Conservation (phyloP, 2,113 vertebrate genomes). For the Grallaria varia region DNA sequence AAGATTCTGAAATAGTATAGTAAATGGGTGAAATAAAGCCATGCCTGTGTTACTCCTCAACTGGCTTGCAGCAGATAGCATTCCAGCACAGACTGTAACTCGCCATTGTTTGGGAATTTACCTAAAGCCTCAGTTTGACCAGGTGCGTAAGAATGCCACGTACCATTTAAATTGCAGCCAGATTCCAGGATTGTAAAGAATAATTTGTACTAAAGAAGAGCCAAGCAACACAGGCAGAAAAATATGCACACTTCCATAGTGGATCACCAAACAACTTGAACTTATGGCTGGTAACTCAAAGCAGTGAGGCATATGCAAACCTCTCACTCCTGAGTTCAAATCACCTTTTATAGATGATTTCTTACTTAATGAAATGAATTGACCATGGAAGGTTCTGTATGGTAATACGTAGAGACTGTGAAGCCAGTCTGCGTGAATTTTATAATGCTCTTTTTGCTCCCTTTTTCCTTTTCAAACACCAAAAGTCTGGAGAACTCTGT, state of each 20-base stretch:
- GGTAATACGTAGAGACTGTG: background rate
- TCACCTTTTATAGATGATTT: background rate
- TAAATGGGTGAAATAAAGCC: conserved; percentile 5
- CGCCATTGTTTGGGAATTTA: background rate
- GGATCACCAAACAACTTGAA: background rate
- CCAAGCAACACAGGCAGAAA: background rate
- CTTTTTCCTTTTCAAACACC: background rate
- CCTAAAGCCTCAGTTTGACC: background rate
- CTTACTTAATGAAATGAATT: background rate
- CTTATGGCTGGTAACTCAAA: background rate
- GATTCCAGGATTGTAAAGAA: background rate
- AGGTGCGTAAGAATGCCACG: background rate
- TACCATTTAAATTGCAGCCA: background rate
- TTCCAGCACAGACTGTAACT: background rate
- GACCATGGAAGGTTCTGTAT: background rate
- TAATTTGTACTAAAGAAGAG: background rate
- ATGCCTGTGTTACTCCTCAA: background rate
- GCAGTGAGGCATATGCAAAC: background rate
- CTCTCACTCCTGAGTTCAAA: background rate
- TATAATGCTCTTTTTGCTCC: background rate
- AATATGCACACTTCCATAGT: background rate
- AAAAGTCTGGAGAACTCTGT: background rate
- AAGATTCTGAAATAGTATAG: conserved; percentile 59
- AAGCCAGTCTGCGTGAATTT: background rate
- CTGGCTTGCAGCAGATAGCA: background rate